Base-by-base conservation (phyloP, 2,888 invertebrate species). In the Allacma fusca region DNA sequence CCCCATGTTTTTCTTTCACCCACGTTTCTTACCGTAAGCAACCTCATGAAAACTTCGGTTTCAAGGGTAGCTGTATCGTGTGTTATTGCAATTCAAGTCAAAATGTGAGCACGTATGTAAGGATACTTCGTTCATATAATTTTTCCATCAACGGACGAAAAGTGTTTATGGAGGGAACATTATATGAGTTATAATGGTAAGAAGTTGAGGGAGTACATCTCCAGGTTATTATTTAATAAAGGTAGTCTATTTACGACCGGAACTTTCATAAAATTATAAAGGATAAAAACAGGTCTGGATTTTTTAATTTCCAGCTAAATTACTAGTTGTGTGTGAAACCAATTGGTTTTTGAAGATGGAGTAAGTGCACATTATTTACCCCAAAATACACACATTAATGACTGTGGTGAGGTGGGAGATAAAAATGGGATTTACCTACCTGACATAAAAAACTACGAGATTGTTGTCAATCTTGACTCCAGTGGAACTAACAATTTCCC, bases 401-500 rank as follows among this genome's bases (percentile, higher is more conserved):
- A 21, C 19, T 57, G 57, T 57, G 21, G 57, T 21, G 21, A 57
- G 21, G 21, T 21, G 57, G n/a, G 13, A 62, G 26, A 62, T 24
- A 62, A 62, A 62, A 62, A 62, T 23, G 62, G 16, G 24, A 62
- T 21, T 62, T 26, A 19, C 44, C 77, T 75, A 82, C 82, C 81
- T 83, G 76, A 79, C 77, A 71, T 82, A 83, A 72, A 79, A 78
- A 29, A 83, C 79, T 73, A 78, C 64, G 24, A 40, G 65, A 67
- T 80, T 80, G 44, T 80, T 79, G 72, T 79, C 79, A 72, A 40
- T 75, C 24, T 69, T 62, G 28, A 21, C 34, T 21, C 23, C 28
- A 73, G 29, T 75, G 74, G 72, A 65, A 71, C 23, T 64, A 72
- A 40, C n/a, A 40, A 81, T 81, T 79, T 83, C 82, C 86, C 94